A percentile compares a stretch with the other conserved stretches of the same genome.
These are phyloP conservation scores for Sternotherus odoratus DNA, from an alignment of 2,797 vertebrate species.

Conservation along the genomic window DNA sequence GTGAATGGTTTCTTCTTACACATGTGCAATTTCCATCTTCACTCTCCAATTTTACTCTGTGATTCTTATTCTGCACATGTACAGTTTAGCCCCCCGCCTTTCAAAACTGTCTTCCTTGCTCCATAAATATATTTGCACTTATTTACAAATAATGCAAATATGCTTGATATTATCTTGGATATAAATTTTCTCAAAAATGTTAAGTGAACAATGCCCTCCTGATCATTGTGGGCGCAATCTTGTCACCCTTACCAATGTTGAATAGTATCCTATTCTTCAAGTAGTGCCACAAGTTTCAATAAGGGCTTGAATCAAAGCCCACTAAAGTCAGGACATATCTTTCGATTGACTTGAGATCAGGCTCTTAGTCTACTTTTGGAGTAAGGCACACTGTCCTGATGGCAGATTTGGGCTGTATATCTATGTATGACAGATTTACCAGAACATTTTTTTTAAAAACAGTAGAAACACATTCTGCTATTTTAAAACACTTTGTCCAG, in stretches of 20 bases:
- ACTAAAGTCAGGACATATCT: not conserved
- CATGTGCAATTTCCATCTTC: not conserved
- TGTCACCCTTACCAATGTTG: not conserved
- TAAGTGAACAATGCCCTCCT: not conserved
- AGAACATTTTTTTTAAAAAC: not conserved
- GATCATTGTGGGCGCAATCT: not conserved
- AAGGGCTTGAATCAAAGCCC: not conserved
- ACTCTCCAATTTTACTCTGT: not conserved
- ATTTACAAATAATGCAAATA: not conserved
- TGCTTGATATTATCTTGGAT: not conserved
- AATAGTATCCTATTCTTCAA: not conserved
- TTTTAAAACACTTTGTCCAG: not conserved
- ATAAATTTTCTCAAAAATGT: not conserved
- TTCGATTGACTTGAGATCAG: conserved; percentile 9
- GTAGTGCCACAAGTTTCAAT: not conserved
- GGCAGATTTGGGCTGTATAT: conserved; percentile 34
- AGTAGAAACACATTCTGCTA: conserved; percentile 24
- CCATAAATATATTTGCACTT: not conserved
- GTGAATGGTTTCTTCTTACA: not conserved
- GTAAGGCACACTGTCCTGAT: not conserved
- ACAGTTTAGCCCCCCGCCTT: not conserved
- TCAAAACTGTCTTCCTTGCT: no score
- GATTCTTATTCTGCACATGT: not conserved
- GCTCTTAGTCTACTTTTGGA: conserved; percentile 24
- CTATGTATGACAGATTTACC: conserved; percentile 40